A percentile compares a stretch with the other conserved stretches of the same genome.
phyloP scores from a whole-genome alignment of 37 sponge, comb jelly and placozoan species.

The Tethya wilhelma region DNA sequence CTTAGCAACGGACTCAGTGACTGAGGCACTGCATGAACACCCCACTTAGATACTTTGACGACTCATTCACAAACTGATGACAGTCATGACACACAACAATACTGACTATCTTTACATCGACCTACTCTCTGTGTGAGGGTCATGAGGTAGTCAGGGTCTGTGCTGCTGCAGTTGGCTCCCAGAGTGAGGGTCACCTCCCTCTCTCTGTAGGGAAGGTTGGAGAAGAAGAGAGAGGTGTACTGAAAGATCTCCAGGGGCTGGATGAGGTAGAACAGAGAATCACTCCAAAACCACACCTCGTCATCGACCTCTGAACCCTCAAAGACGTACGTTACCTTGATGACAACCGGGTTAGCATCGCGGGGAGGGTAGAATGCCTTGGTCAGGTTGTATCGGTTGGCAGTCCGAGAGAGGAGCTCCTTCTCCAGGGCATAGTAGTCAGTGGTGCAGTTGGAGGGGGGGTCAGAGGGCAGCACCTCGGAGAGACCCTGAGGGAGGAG shows the following conservation, averaged over 20 bases:
- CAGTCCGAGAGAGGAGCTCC: neutral
- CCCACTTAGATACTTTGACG: too few relatives aligned
- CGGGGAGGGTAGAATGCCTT: conserved; percentile 32
- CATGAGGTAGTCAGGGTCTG: neutral
- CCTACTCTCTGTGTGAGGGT: conserved; percentile 29
- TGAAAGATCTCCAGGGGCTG: conserved; percentile 43
- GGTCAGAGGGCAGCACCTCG: neutral
- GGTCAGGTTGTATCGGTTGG: conserved; percentile 12
- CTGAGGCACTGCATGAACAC: too few relatives aligned
- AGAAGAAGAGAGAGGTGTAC: conserved; percentile 30
- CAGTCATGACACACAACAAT: too few relatives aligned
- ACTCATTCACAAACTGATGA: too few relatives aligned
- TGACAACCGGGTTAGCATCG: conserved; percentile 20
- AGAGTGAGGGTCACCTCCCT: neutral
- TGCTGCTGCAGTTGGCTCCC: neutral
- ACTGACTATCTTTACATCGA: neutral
- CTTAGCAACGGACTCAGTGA: too few relatives aligned
- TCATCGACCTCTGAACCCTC: neutral
- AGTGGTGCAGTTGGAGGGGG: neutral
- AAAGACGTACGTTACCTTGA: conserved; percentile 20
- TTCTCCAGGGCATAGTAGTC: conserved; percentile 9
- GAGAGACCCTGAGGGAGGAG: neutral
- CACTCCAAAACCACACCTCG: conserved; percentile 31
- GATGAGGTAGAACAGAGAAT: conserved; percentile 32
- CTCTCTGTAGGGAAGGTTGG: conserved; percentile 11